phyloP scores from a whole-genome alignment of 2,797 vertebrate species.

The Danio tinwini region DNA sequence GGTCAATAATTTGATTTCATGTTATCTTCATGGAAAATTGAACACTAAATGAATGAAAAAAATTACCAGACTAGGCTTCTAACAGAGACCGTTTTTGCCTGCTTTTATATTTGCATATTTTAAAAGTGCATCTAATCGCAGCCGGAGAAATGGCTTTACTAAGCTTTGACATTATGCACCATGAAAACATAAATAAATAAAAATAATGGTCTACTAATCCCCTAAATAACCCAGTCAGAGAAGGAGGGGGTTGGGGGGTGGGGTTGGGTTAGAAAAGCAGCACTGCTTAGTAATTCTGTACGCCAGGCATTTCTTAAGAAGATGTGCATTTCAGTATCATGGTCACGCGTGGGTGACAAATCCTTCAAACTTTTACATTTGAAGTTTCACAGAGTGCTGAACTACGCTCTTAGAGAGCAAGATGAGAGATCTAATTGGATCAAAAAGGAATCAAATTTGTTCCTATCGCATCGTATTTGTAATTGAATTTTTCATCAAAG shows the following conservation, averaged over 20 bases:
- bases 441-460: slow-evolving; percentile 25
- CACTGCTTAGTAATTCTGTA: not conserved
- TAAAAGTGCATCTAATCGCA: slow-evolving; percentile 25
- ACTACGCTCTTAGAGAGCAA: slow-evolving; percentile 12
- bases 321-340: not conserved
- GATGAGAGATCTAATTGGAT: slow-evolving; percentile 38
- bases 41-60: not conserved
- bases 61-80: not conserved
- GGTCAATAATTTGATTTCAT: not conserved
- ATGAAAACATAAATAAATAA: slow-evolving; percentile 12
- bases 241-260: no score
- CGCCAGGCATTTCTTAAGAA: not conserved
- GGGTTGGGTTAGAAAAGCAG: slow-evolving; percentile 19
- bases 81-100: not conserved
- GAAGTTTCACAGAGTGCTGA: slow-evolving; percentile 29
- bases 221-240: slow-evolving; percentile 22
- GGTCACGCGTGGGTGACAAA: slow-evolving; percentile 3
- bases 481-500: slow-evolving; percentile 38
- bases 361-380: slow-evolving; percentile 11
- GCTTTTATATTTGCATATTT: slow-evolving; percentile 4
- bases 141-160: not conserved
- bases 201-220: slow-evolving; percentile 40
- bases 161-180: slow-evolving; percentile 34
- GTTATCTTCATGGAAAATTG: not conserved
- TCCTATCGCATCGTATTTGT: slow-evolving; percentile 27